phyloP scores from a whole-genome alignment of 2,888 invertebrate species.

The Phortica okadai region DNA sequence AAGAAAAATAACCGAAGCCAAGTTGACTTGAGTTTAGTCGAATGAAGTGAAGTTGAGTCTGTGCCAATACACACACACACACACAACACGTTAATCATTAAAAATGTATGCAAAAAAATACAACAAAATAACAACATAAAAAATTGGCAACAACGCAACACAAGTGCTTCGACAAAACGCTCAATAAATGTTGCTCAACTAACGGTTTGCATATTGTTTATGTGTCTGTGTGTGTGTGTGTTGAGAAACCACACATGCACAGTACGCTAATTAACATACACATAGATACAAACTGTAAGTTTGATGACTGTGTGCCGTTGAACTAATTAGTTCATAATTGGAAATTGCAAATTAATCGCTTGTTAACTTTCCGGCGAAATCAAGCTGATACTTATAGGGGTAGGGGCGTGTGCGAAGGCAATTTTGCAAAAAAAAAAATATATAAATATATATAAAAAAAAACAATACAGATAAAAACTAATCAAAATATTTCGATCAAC shows the following conservation, averaged over 20 bases:
- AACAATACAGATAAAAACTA: too few species aligned
- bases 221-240: background rate
- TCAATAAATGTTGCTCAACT: constrained; percentile 31
- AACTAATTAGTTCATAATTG: constrained; percentile 31
- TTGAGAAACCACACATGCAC: background rate
- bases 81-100: constrained; percentile 7
- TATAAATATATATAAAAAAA: too few species aligned
- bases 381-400: background rate
- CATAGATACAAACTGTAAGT: background rate
- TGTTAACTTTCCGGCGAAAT: background rate
- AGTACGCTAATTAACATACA: constrained; percentile 9
- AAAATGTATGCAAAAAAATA: constrained; percentile 22
- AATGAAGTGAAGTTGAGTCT: background rate
- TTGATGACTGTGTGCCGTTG: background rate
- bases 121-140: background rate
- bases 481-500: too few species aligned
- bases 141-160: constrained; percentile 16
- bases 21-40: too few species aligned
- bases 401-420: too few species aligned
- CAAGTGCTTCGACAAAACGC: background rate
- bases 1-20: background rate
- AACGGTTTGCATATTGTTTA: constrained; percentile 19
- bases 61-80: background rate
- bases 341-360: constrained; percentile 29
- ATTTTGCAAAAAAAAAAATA: too few species aligned